Percentiles rank a stretch among this genome's conserved stretches.
Conservation (phyloP, 23 tunicate genomes). For the Phallusia fumigata region DNA sequence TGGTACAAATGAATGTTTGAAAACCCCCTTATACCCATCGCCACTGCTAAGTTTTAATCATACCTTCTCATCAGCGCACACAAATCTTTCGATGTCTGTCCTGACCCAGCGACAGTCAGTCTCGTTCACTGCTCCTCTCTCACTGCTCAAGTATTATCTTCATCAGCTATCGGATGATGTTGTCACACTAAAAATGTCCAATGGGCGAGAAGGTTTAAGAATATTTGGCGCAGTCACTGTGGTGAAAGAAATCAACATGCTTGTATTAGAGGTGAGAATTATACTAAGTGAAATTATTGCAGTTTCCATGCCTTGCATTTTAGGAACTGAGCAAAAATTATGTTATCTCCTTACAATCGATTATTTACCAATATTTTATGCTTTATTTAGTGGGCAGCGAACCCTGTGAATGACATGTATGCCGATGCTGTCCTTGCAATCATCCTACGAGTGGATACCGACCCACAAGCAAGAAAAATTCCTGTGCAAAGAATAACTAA, state of each 20-base stretch:
- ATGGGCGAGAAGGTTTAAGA: slow-evolving; percentile 53
- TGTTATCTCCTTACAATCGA: background rate
- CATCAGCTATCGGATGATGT: slow-evolving; percentile 89
- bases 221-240: slow-evolving; percentile 77
- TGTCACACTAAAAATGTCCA: slow-evolving; percentile 30
- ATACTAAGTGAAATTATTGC: too few relatives aligned
- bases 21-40: too few relatives aligned
- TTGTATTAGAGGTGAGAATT: slow-evolving; percentile 58
- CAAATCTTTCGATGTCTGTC: slow-evolving; percentile 62
- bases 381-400: slow-evolving; percentile 85
- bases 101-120: slow-evolving; percentile 87
- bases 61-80: too few relatives aligned
- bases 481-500: slow-evolving; percentile 79
- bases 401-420: slow-evolving; percentile 87
- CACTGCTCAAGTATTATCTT: slow-evolving; percentile 78
- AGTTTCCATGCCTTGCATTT: too few relatives aligned
- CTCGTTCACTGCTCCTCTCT: slow-evolving; percentile 83
- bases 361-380: background rate
- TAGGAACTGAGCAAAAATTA: too few relatives aligned
- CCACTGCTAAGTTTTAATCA: too few relatives aligned
- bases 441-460: slow-evolving; percentile 87
- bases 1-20: background rate
- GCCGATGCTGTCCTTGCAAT: slow-evolving; percentile 96
- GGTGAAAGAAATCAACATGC: slow-evolving; percentile 82
- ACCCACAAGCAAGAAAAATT: slow-evolving; percentile 89